Evolutionary conservation across 2,797 vertebrate genomes (phyloP).

Genomic region (Pogoniulus pusillus): DNA sequence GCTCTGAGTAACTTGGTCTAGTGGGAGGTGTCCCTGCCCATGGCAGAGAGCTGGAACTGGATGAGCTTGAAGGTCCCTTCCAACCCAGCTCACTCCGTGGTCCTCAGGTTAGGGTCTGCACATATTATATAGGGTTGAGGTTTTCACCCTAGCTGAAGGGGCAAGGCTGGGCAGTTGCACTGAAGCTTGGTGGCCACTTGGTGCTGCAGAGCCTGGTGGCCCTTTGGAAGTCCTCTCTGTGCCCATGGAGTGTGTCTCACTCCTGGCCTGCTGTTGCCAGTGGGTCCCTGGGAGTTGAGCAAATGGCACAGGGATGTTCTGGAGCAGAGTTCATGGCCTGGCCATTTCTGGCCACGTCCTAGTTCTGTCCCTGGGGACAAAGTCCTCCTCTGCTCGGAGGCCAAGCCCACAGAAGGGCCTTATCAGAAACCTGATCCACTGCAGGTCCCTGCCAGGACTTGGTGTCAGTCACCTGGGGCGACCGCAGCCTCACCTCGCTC

Average conservation of each 20-base stretch:
- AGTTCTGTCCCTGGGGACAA: background rate
- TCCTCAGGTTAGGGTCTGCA: background rate
- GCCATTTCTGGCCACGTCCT: background rate
- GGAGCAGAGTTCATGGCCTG: background rate
- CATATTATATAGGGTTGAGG: background rate
- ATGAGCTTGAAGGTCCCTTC: too few relatives aligned
- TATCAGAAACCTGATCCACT: background rate
- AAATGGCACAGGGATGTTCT: background rate
- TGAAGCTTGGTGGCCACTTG: background rate
- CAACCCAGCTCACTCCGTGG: too few relatives aligned
- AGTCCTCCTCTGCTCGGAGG: background rate
- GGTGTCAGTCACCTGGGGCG: background rate
- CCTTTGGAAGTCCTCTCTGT: background rate
- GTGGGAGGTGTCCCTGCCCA: too few relatives aligned
- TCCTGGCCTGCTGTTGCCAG: background rate
- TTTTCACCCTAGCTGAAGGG: background rate
- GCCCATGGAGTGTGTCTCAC: background rate
- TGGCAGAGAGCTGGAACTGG: too few relatives aligned
- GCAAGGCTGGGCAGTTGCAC: background rate
- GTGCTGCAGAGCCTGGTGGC: background rate
- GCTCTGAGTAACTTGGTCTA: too few relatives aligned
- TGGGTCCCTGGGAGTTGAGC: background rate
- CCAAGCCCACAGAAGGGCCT: background rate
- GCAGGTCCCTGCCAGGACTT: background rate
- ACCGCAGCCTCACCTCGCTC: background rate